Base-by-base conservation (phyloP, 2,113 vertebrate species). In the Passer montanus region DNA sequence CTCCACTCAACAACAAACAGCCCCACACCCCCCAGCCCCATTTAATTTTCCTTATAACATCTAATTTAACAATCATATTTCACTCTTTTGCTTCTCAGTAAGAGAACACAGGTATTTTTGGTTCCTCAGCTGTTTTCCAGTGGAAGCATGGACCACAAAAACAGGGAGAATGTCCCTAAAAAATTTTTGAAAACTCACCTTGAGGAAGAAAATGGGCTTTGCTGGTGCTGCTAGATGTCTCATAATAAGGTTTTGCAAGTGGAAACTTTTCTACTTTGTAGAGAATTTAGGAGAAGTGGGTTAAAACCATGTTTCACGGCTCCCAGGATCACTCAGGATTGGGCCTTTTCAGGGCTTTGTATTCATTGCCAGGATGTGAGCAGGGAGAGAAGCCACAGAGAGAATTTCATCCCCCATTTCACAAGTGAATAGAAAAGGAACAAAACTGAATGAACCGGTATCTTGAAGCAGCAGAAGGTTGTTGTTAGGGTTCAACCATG, bases 11-110 rank as follows among this genome's bases (percentile, higher is more conserved):
- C 21, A 31, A 17, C 10, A 44, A 73, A 62, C 9, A 33, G 27
- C 41, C 23, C 7, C 28, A 15, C 7, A 11, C 4, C 6, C 13
- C 6, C 1, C 9, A 4, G 3, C 11, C 4, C 43, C 11, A 6
- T 55, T 26, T 55, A 0, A 15, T 76, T 70, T 81, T 31, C 24
- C 4, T 77, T 49, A 8, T 21, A 43, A 60, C 9, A 33, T 18
- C 9, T 19, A 43, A 37, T n/a, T n/a, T 44, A 39, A 14, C 46
- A 49, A 53, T 39, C 35, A 8, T 13, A 10, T 35, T 82, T 60
- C 15, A 2, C 20, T 28, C 13, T 49, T 74, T 52, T 4, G 4
- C 20, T 77, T n/a, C 31, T 35, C 21, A 11, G 7, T 17, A 8
- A 35, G 7, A 84, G 11, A 49, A 28, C 2, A 7, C 24, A 18